These are phyloP conservation scores for Chondrilla cf. caribensis DNA, from an alignment of 37 sponge, comb jelly and placozoan species.

Conservation along the genomic window DNA sequence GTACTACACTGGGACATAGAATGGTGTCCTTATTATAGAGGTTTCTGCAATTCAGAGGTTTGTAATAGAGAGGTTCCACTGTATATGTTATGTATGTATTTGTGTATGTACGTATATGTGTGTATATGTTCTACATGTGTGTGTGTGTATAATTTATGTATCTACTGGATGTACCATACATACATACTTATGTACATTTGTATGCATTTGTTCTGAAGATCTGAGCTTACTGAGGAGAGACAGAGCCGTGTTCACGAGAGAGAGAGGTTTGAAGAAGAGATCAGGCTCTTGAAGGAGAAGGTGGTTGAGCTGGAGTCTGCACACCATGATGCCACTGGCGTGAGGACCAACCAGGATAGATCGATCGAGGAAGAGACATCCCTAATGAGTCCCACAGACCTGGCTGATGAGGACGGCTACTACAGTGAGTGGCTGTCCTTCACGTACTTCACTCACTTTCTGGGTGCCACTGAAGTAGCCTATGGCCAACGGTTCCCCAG, in stretches of 20 bases:
- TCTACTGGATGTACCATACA: background rate
- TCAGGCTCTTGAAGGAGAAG: conserved; percentile 27
- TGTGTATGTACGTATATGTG: background rate
- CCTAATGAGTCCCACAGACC: no score
- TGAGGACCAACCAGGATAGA: background rate
- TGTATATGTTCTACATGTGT: background rate
- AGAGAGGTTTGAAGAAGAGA: conserved; percentile 30
- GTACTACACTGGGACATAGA: no score
- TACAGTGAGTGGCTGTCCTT: conserved; percentile 37
- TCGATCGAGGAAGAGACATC: no score
- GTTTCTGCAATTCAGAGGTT: no score
- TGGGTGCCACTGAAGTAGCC: no score
- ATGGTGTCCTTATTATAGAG: no score
- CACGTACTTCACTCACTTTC: background rate
- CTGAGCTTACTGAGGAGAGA: background rate
- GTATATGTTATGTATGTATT: no score
- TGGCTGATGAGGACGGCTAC: conserved; percentile 17
- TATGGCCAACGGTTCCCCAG: no score
- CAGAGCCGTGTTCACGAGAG: conserved; percentile 29
- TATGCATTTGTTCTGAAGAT: background rate
- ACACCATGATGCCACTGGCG: background rate
- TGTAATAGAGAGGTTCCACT: no score
- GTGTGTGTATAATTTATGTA: no score
- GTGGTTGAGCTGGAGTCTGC: conserved; percentile 31
- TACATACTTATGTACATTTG: background rate